phyloP scores from a whole-genome alignment of 2,888 invertebrate species.

The Hydrotaea cyrtoneurina region DNA sequence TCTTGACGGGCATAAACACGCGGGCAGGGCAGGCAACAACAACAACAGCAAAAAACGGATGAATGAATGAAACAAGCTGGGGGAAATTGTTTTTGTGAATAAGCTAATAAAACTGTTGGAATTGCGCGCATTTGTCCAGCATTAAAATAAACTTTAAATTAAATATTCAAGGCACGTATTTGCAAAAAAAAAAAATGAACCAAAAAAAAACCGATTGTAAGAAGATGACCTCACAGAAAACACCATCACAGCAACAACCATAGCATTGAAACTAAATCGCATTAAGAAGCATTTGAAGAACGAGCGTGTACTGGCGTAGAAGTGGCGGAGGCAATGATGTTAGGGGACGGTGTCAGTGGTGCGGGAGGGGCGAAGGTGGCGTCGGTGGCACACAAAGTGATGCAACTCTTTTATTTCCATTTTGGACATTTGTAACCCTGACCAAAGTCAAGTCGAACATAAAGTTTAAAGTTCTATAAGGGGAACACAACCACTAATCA shows the following conservation, averaged over 20 bases:
- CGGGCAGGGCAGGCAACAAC: neutral
- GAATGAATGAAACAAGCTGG: neutral
- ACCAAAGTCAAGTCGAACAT: conserved; percentile 56
- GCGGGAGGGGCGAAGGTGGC: neutral
- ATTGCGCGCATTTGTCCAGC: conserved; percentile 7
- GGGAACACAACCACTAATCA: conserved; percentile 4
- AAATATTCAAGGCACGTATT: conserved; percentile 38
- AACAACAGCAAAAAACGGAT: too few relatives aligned
- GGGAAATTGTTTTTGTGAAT: neutral
- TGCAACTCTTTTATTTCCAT: conserved; percentile 35
- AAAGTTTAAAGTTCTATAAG: conserved; percentile 34
- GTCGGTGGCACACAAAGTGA: conserved; percentile 17
- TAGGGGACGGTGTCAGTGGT: neutral
- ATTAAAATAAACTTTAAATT: conserved; percentile 35
- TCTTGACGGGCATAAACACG: neutral
- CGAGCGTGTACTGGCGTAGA: neutral
- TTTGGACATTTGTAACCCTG: conserved; percentile 46
- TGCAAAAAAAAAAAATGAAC: conserved; percentile 1
- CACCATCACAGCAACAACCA: neutral
- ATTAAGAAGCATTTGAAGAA: conserved; percentile 20
- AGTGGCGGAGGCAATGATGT: neutral
- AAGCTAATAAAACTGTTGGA: conserved; percentile 25
- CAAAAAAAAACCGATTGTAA: conserved; percentile 1
- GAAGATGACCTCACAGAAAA: conserved; percentile 40
- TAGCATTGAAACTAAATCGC: neutral